Conservation (phyloP, 2,888 invertebrate species). For the Drosophila meridionalis region DNA sequence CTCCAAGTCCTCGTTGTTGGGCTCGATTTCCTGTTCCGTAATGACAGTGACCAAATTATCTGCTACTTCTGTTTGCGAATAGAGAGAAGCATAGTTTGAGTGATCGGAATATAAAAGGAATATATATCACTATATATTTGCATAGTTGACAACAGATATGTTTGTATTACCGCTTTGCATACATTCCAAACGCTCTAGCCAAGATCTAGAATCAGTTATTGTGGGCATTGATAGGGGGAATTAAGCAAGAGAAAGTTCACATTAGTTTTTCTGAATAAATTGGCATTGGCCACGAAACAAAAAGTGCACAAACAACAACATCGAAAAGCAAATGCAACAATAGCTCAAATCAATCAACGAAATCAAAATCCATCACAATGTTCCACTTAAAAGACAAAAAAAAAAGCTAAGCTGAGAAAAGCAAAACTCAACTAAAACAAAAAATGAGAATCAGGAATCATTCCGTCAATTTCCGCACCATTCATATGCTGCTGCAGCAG, state of each 20-base stretch:
- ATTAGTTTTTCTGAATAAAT: slow-evolving; percentile 52
- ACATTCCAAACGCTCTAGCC: slow-evolving; percentile 62
- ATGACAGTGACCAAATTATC: slow-evolving; percentile 95
- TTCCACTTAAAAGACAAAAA: not conserved
- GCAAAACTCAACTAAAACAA: slow-evolving; percentile 19
- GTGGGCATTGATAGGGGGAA: slow-evolving; percentile 31
- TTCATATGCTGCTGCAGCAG: slow-evolving; percentile 90
- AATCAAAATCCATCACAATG: slow-evolving; percentile 24
- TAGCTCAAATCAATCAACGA: not conserved
- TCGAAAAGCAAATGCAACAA: slow-evolving; percentile 35
- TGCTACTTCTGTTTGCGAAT: slow-evolving; percentile 88
- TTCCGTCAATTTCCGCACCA: slow-evolving; percentile 67
- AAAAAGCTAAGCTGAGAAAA: slow-evolving; percentile 24
- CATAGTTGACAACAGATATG: slow-evolving; percentile 28
- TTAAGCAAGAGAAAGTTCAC: slow-evolving; percentile 60
- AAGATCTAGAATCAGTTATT: slow-evolving; percentile 53
- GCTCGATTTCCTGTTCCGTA: slow-evolving; percentile 90
- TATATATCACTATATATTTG: not conserved
- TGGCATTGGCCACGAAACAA: slow-evolving; percentile 20
- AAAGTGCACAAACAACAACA: slow-evolving; percentile 37
- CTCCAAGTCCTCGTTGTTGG: slow-evolving; percentile 67
- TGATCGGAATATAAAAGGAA: not conserved
- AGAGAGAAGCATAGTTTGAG: not conserved
- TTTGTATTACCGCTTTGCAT: slow-evolving; percentile 60
- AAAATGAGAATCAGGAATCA: slow-evolving; percentile 15